Evolutionary conservation across 2,797 vertebrate species (phyloP).

Genomic region (Epinephelus awoara): DNA sequence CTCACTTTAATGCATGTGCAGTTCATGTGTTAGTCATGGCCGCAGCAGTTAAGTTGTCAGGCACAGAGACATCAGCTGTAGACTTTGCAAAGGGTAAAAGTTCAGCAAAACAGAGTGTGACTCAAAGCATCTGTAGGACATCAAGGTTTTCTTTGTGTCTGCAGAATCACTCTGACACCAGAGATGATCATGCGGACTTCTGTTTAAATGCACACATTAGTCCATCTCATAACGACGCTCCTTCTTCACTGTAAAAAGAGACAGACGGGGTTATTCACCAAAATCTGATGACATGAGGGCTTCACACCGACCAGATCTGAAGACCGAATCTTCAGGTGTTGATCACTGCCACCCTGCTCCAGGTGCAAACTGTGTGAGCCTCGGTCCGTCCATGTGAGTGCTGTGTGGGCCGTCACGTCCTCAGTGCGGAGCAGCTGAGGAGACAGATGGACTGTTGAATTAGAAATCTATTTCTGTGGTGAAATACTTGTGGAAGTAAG

Average conservation of each 20-base stretch:
- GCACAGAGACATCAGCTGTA: background rate
- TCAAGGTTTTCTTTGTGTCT: background rate
- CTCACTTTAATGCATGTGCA: too few relatives aligned
- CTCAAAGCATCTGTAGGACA: background rate
- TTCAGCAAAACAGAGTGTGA: too few relatives aligned
- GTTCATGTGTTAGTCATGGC: background rate
- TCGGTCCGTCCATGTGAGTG: constrained; percentile 38
- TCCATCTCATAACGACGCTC: background rate
- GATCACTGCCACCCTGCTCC: too few relatives aligned
- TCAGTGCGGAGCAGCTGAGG: constrained; percentile 57
- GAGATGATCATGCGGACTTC: background rate
- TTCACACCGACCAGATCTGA: too few relatives aligned
- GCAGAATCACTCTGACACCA: background rate
- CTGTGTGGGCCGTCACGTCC: constrained; percentile 37
- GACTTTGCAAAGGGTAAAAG: background rate
- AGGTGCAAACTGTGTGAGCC: constrained; percentile 6
- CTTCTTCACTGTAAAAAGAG: background rate
- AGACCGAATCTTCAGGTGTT: too few relatives aligned
- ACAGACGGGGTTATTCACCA: too few relatives aligned
- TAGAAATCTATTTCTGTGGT: constrained; percentile 52
- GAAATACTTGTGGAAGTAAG: constrained; percentile 35
- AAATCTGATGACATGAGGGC: too few relatives aligned
- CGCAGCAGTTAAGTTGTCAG: background rate
- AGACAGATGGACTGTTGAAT: constrained; percentile 72
- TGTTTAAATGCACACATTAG: background rate